A percentile compares a stretch with the other conserved stretches of the same genome.
phyloP scores from a whole-genome alignment of 2,797 vertebrate genomes.

The Sebastes oblongus region DNA sequence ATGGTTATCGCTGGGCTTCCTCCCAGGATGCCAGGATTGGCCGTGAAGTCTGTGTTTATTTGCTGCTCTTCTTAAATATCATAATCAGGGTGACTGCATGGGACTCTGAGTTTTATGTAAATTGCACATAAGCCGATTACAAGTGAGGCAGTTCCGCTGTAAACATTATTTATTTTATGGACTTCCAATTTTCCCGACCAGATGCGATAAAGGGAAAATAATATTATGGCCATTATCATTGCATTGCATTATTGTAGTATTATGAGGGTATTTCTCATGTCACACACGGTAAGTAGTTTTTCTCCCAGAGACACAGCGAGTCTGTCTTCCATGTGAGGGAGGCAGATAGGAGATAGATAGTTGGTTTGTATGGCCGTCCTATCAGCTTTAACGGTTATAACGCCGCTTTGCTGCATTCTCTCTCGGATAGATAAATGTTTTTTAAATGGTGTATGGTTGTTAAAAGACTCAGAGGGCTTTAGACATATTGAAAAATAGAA shows the following conservation, averaged over 20 bases:
- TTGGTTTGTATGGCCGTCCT: slow-evolving; percentile 20
- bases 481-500: slow-evolving; percentile 18
- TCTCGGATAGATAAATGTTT: neutral
- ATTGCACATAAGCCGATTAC: slow-evolving; percentile 85
- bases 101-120: slow-evolving; percentile 84
- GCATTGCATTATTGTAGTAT: slow-evolving; percentile 74
- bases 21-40: slow-evolving; percentile 45
- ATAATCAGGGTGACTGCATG: slow-evolving; percentile 78
- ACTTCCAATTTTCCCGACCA: slow-evolving; percentile 81
- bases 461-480: neutral
- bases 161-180: slow-evolving; percentile 85
- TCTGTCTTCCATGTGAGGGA: slow-evolving; percentile 24
- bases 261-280: slow-evolving; percentile 80
- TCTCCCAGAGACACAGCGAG: slow-evolving; percentile 26
- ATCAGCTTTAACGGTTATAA: slow-evolving; percentile 20
- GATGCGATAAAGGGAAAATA: slow-evolving; percentile 81
- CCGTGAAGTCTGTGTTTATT: slow-evolving; percentile 77
- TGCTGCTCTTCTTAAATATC: slow-evolving; percentile 76
- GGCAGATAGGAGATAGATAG: slow-evolving; percentile 27
- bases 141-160: slow-evolving; percentile 76
- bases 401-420: slow-evolving; percentile 4
- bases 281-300: slow-evolving; percentile 70
- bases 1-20: slow-evolving; percentile 30
- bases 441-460: slow-evolving; percentile 9
- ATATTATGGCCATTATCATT: slow-evolving; percentile 77